These are phyloP conservation scores for Diplodus sargus DNA, from an alignment of 2,797 vertebrate genomes.

Conservation along the genomic window DNA sequence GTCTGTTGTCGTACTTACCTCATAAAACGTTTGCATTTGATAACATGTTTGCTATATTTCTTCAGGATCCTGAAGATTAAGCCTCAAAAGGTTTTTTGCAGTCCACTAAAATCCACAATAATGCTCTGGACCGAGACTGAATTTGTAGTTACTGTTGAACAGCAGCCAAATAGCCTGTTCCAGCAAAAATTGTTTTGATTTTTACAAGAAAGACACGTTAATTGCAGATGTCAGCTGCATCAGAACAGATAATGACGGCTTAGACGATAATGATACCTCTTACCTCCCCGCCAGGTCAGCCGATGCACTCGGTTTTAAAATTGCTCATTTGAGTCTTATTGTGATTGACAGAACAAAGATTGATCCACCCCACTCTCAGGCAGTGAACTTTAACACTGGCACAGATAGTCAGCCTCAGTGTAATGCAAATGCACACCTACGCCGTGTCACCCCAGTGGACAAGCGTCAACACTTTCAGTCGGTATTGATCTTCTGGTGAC, in stretches of 20 bases:
- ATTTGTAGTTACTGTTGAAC: slow-evolving; percentile 6
- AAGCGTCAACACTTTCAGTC: slow-evolving; percentile 70
- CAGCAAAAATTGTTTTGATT: background rate
- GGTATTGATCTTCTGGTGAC: slow-evolving; percentile 76
- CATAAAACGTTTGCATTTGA: background rate
- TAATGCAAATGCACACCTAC: slow-evolving; percentile 75
- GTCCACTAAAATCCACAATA: background rate
- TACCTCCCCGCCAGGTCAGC: slow-evolving; percentile 22
- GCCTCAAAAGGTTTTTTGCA: slow-evolving; percentile 3
- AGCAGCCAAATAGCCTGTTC: slow-evolving; percentile 6
- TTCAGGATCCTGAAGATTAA: background rate
- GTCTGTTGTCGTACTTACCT: background rate
- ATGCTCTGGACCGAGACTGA: background rate
- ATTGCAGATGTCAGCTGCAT: slow-evolving; percentile 27
- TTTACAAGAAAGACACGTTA: slow-evolving; percentile 31
- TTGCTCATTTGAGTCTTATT: slow-evolving; percentile 61
- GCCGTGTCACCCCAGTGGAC: slow-evolving; percentile 60
- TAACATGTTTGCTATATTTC: background rate
- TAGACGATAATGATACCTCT: slow-evolving; percentile 9
- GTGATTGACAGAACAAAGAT: slow-evolving; percentile 69
- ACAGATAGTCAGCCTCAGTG: slow-evolving; percentile 31
- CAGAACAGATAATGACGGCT: slow-evolving; percentile 24
- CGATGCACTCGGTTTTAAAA: slow-evolving; percentile 27
- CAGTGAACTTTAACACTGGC: slow-evolving; percentile 66
- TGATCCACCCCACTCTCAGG: slow-evolving; percentile 59